Evolutionary conservation across 1,140 invertebrate species (phyloP), one percentile per base, ranked within the genome.

Genomic region (Eurosta solidaginis): DNA sequence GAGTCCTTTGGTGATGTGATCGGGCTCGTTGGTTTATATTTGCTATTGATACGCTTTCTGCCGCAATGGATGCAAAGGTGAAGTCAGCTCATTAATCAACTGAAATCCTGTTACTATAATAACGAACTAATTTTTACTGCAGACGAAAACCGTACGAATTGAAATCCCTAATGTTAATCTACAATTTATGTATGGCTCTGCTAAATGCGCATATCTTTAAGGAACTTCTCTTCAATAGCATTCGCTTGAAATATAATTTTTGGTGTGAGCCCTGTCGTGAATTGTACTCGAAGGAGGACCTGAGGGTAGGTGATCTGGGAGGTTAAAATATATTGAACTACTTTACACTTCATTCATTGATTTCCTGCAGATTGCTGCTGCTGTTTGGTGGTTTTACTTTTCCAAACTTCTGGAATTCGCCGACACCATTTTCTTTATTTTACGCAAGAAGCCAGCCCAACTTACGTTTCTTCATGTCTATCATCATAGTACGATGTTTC

Each of bases 311-410:
- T 76, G n/a, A 25, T 27, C 3, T 20, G 36, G 63, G 33, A 3
- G 49, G 1, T 54, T 77, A 49, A 59, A 27, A 4, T 29, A 17
- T 68, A 20, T n/a, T 40, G 2, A 17, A 59, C 27, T 59, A 17
- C 33, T 33, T 29, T 33, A 14, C 10, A 3, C 10, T 22, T 9
- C 22, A 10, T 6, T 27, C 50, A 9, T 25, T 36, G n/a, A 17
- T 14, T 36, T 68, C 20, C 2, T 9, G 1, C 0, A 98, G 96
- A 96, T 98, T 88, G 95, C 96, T 0, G 91, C 94, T 82, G 96
- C 96, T 0, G 92, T 98, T 20, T 99, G 96, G 96, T 98, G 96
- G 96, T 99, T 98, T 86, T 98, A 97, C 87, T 93, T 97, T 83
- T 97, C 97, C 33, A 98, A 98, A 89, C 90, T 96, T 27, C 87